These are phyloP conservation scores for Elaphurus davidianus DNA, from an alignment of 2,113 vertebrate genomes.

Conservation along the genomic window DNA sequence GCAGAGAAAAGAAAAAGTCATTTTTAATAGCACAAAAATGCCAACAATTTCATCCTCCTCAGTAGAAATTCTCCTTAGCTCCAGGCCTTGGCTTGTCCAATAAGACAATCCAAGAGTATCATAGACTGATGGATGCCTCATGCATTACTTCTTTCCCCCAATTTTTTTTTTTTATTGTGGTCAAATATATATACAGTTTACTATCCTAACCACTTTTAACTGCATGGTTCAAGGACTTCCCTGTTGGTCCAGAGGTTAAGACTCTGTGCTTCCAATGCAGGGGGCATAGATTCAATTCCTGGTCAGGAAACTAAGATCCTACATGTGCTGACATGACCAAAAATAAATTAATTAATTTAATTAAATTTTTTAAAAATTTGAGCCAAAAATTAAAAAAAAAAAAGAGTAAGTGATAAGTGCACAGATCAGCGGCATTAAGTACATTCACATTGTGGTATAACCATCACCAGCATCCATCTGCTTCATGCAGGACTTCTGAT, in stretches of 20 bases:
- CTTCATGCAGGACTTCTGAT: not conserved
- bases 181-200: not conserved
- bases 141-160: not conserved
- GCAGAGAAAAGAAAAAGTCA: not conserved
- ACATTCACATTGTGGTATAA: not conserved
- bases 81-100: not conserved
- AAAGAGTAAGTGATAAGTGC: not conserved
- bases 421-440: not conserved
- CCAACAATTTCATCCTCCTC: not conserved
- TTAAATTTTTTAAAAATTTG: not conserved
- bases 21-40: not conserved
- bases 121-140: not conserved
- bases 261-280: not conserved
- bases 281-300: not conserved
- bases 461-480: not conserved
- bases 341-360: not conserved
- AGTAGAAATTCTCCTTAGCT: not conserved
- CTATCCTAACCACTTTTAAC: not conserved
- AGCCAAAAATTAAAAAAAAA: not conserved
- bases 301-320: not conserved
- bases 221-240: not conserved
- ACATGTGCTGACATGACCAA: not conserved
- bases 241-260: not conserved
- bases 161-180: not conserved
- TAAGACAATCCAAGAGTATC: not conserved